Conservation (phyloP, 2,797 vertebrate genomes). For the Paedocypris micromegethes region DNA sequence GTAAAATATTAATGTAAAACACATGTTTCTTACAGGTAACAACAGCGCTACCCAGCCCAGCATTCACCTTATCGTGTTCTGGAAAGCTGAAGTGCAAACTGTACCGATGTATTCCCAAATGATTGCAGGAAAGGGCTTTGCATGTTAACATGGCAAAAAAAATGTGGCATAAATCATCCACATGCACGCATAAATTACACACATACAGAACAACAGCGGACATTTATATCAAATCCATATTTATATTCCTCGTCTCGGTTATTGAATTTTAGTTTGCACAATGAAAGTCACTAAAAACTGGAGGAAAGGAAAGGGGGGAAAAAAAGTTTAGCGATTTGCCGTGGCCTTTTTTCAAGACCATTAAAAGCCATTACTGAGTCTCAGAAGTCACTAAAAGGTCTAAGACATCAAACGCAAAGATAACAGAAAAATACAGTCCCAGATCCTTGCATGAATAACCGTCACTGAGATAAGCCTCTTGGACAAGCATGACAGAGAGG, state of each 20-base stretch:
- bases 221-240: too few relatives aligned
- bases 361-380: conserved; percentile 35
- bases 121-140: too few relatives aligned
- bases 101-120: too few relatives aligned
- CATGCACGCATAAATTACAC: too few relatives aligned
- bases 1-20: conserved; percentile 12
- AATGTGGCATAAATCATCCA: too few relatives aligned
- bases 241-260: too few relatives aligned
- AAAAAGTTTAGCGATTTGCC: conserved; percentile 7
- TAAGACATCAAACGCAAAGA: conserved; percentile 39
- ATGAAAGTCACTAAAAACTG: conserved; percentile 4
- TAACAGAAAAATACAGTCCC: conserved; percentile 30
- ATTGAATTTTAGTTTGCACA: not conserved
- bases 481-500: conserved; percentile 38
- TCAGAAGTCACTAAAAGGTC: conserved; percentile 34
- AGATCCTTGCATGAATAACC: conserved; percentile 36
- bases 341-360: conserved; percentile 22
- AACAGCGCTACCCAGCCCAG: not conserved
- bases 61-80: not conserved
- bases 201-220: too few relatives aligned
- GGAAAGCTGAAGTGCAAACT: not conserved
- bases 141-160: too few relatives aligned
- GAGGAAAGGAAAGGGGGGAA: not conserved
- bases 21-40: not conserved
- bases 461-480: conserved; percentile 29